These are phyloP conservation scores for Stomatorhinus ivindoensis DNA, from an alignment of 2,113 vertebrate genomes.

Conservation along the genomic window DNA sequence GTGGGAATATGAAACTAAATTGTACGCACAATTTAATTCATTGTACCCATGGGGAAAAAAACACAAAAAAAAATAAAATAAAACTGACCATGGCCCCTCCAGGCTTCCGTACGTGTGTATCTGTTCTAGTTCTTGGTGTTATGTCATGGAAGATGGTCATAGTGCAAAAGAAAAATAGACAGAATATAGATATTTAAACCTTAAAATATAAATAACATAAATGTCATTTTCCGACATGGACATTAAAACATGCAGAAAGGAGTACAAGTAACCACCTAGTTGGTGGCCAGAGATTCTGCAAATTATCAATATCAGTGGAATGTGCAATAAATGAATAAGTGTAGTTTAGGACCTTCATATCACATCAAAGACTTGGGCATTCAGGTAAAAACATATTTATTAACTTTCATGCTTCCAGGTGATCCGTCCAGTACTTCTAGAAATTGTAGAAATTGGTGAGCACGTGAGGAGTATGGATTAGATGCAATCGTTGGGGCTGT, in stretches of 20 bases:
- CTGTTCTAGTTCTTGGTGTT: neutral
- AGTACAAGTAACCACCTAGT: neutral
- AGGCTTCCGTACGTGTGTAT: neutral
- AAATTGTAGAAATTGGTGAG: neutral
- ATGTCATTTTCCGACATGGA: neutral
- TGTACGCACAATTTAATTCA: neutral
- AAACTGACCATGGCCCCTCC: neutral
- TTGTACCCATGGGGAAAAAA: neutral
- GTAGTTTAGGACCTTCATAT: neutral
- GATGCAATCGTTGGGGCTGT: neutral
- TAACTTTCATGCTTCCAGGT: neutral
- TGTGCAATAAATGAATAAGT: neutral
- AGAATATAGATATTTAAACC: neutral
- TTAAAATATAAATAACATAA: neutral
- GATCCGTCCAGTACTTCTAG: neutral
- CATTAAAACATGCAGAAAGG: neutral
- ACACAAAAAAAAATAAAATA: no score
- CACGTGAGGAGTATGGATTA: neutral
- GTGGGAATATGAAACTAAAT: neutral
- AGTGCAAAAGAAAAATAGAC: neutral
- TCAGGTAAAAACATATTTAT: neutral
- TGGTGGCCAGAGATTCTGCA: neutral
- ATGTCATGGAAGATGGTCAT: neutral
- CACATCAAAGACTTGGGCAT: neutral
- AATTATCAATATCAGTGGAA: neutral